Conservation (phyloP, 2,797 vertebrate species). For the Scomberomorus guttatus region DNA sequence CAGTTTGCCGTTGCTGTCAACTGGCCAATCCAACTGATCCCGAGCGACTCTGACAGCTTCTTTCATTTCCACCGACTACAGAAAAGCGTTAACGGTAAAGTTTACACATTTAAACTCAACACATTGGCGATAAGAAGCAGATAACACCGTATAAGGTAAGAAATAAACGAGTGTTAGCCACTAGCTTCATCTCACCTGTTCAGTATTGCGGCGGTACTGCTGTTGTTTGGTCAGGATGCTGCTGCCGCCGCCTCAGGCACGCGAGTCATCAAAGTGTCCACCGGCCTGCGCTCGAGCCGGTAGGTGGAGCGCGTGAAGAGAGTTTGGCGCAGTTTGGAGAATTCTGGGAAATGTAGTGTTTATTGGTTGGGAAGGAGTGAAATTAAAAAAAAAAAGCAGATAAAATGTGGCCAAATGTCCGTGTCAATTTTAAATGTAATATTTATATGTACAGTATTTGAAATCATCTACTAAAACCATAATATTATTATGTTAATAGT, state of each 20-base stretch:
- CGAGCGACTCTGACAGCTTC: conserved; percentile 41
- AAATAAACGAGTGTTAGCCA: background rate
- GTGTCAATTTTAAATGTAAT: background rate
- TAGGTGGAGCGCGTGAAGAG: conserved; percentile 80
- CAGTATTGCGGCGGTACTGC: conserved; percentile 50
- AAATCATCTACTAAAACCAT: background rate
- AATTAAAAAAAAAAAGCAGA: background rate
- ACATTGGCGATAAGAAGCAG: background rate
- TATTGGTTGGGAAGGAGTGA: fast-evolving
- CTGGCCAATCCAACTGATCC: conserved; percentile 15
- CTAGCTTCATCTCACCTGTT: conserved; percentile 79
- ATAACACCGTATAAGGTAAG: fast-evolving
- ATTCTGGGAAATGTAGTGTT: conserved; percentile 79
- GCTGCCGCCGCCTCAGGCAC: conserved; percentile 60
- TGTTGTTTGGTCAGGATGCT: conserved; percentile 58
- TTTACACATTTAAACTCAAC: conserved; percentile 10
- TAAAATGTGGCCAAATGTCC: too few species aligned
- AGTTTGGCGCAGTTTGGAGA: conserved; percentile 76
- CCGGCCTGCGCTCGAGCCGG: conserved; percentile 48
- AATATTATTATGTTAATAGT: background rate
- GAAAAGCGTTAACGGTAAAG: conserved; percentile 13
- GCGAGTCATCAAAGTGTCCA: conserved; percentile 35
- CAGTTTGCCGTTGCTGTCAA: conserved; percentile 29
- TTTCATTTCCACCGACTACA: conserved; percentile 13
- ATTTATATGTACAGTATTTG: background rate